Percentiles rank a stretch among this genome's conserved stretches.
Conservation (phyloP, 2,888 invertebrate species). For the Oscheius sp. region DNA sequence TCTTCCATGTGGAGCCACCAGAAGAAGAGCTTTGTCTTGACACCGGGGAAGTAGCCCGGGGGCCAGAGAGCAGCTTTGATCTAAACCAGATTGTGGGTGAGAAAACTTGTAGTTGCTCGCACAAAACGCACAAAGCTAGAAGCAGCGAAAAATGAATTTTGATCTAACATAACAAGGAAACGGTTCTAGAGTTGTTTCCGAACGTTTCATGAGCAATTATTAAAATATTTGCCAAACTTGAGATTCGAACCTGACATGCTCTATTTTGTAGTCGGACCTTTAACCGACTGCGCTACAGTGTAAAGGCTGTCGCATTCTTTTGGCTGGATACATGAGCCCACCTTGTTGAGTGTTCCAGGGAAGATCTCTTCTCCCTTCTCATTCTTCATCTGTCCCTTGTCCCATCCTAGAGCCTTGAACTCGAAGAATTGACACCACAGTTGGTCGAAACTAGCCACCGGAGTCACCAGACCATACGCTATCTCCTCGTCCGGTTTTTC, state of each 20-base stretch:
- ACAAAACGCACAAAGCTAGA: no score
- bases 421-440: constrained; percentile 81
- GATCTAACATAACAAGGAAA: no score
- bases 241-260: no score
- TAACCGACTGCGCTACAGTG: no score
- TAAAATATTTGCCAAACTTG: no score
- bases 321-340: background rate
- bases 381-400: constrained; percentile 79
- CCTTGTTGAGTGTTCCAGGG: constrained; percentile 75
- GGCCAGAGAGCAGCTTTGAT: constrained; percentile 83
- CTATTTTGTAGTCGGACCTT: no score
- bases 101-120: no score
- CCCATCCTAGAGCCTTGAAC: constrained; percentile 79
- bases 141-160: no score
- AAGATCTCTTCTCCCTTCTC: constrained; percentile 74
- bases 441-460: constrained; percentile 55
- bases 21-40: constrained; percentile 46
- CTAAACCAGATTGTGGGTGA: no score
- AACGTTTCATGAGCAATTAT: no score
- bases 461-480: constrained; percentile 80
- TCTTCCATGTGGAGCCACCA: constrained; percentile 79
- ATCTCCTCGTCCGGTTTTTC: constrained; percentile 82
- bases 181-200: no score
- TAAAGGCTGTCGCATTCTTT: no score
- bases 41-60: constrained; percentile 87